These are phyloP conservation scores for Homarus gammarus DNA, from an alignment of 2,888 invertebrate species.

Conservation along the genomic window DNA sequence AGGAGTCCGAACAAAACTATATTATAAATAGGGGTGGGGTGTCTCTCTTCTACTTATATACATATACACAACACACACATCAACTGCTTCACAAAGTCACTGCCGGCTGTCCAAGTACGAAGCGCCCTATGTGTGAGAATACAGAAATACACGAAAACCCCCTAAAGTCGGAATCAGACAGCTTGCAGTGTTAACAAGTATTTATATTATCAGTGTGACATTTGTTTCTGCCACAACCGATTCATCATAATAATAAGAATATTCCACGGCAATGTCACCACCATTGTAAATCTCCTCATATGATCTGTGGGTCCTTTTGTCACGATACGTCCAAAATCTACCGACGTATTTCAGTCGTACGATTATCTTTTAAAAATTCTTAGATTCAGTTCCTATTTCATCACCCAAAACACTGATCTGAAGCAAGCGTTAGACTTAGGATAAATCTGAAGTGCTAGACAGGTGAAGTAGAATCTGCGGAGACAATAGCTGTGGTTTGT, in stretches of 20 bases:
- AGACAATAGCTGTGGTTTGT: too few relatives aligned
- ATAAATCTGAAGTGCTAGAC: too few relatives aligned
- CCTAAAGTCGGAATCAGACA: constrained; percentile 30
- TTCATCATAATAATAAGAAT: background rate
- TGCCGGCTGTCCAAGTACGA: constrained; percentile 50
- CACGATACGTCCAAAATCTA: background rate
- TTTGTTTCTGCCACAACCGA: background rate
- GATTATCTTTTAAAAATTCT: too few relatives aligned
- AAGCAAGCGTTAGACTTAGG: background rate
- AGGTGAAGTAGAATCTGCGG: too few relatives aligned
- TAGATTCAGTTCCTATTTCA: background rate
- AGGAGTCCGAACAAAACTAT: constrained; percentile 28
- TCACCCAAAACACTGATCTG: background rate
- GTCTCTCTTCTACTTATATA: constrained; percentile 30
- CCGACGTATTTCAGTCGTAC: too few relatives aligned
- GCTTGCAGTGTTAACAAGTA: constrained; percentile 32
- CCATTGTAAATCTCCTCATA: too few relatives aligned
- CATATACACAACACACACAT: constrained; percentile 57
- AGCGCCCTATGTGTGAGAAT: constrained; percentile 36
- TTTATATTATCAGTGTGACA: background rate
- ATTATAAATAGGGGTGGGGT: constrained; percentile 25
- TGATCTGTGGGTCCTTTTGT: background rate
- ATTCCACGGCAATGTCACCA: background rate
- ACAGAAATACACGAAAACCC: constrained; percentile 43
- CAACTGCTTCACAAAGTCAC: constrained; percentile 28